Percentiles rank a stretch among this genome's conserved stretches.
Conservation (phyloP, 2,888 invertebrate species). For the Caradrina clavipalpis region DNA sequence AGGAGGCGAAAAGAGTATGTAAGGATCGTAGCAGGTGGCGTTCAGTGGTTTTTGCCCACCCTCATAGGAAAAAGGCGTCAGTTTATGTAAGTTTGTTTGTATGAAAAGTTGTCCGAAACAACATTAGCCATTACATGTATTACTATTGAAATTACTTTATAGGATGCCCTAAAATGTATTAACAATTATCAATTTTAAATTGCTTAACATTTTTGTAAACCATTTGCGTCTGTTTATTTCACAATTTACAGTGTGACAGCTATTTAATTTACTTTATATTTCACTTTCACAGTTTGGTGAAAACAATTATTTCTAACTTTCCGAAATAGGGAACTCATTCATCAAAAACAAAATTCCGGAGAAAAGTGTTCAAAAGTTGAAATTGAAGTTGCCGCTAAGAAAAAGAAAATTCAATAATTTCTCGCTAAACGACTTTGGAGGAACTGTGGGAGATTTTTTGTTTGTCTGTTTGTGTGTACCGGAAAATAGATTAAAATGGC, state of each 20-base stretch:
- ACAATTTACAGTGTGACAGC: conserved; percentile 2
- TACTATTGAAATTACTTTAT: too few species aligned
- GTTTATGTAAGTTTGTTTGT: too few species aligned
- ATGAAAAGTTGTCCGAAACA: too few species aligned
- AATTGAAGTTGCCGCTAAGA: conserved; percentile 37
- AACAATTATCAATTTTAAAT: conserved; percentile 1
- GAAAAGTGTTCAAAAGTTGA: conserved; percentile 44
- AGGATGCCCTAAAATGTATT: too few species aligned
- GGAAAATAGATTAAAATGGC: conserved; percentile 88
- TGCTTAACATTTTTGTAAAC: background rate
- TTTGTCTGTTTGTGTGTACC: conserved; percentile 77
- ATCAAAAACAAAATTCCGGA: conserved; percentile 37
- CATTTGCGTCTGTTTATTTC: conserved; percentile 14
- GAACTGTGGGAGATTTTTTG: conserved; percentile 67
- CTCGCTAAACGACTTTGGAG: conserved; percentile 75
- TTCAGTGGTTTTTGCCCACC: too few species aligned
- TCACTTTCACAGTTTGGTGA: conserved; percentile 24
- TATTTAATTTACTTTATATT: conserved; percentile 34
- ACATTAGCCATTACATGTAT: too few species aligned
- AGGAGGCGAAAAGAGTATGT: too few species aligned
- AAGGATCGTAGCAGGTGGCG: too few species aligned
- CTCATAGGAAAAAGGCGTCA: too few species aligned
- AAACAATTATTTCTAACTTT: conserved; percentile 47
- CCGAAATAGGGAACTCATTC: conserved; percentile 29
- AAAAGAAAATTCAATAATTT: conserved; percentile 68